Conservation (phyloP, 2,113 vertebrate species). For the Strix aluco region DNA sequence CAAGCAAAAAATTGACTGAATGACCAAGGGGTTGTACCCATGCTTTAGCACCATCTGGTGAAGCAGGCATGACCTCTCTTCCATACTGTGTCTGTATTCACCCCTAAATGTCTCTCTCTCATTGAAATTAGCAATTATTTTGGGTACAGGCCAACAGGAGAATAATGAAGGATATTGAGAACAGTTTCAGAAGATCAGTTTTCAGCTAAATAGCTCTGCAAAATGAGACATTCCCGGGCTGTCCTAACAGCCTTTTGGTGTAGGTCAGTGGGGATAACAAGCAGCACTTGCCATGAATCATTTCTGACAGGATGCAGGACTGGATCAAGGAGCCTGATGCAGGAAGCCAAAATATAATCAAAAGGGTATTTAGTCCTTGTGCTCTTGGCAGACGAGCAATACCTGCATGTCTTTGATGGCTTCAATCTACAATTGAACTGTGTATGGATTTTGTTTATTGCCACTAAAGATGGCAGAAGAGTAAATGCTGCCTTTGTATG, state of each 20-base stretch:
- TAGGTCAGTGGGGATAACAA: neutral
- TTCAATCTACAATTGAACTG: accelerated
- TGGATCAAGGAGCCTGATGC: neutral
- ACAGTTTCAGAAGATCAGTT: neutral
- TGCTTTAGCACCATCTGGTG: neutral
- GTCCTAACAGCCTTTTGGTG: neutral
- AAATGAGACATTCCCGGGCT: neutral
- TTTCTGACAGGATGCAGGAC: neutral
- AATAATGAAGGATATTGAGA: neutral
- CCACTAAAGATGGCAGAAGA: neutral
- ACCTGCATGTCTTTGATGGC: neutral
- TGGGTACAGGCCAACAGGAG: neutral
- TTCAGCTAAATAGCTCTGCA: neutral
- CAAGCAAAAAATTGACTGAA: neutral
- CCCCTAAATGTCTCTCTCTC: neutral
- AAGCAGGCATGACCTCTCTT: neutral
- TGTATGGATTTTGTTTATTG: neutral
- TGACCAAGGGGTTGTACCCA: neutral
- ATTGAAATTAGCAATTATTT: neutral
- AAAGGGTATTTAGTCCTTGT: neutral
- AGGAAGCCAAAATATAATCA: neutral
- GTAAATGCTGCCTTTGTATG: neutral
- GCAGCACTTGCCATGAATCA: neutral
- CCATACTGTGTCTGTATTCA: neutral
- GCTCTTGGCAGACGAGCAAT: neutral